Evolutionary conservation across 1,140 invertebrate genomes (phyloP), one percentile per base, ranked within the genome.

Genomic region (Polypedilum pembai): DNA sequence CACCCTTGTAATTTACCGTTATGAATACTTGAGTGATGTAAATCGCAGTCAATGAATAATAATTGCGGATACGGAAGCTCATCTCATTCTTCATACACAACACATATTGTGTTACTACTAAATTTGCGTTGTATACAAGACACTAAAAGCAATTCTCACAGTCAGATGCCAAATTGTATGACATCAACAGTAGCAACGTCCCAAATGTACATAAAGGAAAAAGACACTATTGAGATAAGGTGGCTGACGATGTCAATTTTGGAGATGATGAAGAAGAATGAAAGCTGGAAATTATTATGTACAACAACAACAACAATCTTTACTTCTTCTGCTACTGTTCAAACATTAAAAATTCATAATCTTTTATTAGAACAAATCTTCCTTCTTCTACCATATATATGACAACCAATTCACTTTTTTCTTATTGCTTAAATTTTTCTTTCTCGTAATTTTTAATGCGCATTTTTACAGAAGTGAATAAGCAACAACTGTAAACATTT

Each of bases 11-110:
- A 69, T 69, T 69, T 69, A 69, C n/a, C 20, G 4, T 69, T 69
- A 69, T 69, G 65, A 69, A 69, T 69, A 69, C 65, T 20, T 69
- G 65, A 69, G 65, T 69, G 17, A 69, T 69, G 65, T 69, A 69
- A 69, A 69, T 69, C 65, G 20, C 18, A 69, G 65, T 69, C 65
- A 69, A 69, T 69, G 65, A 69, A 69, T 69, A 69, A 69, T 69
- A 69, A 69, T 69, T 69, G 17, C 65, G 65, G 17, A 69, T 69
- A 69, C 65, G 65, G 65, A 69, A 69, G 17, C 65, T 69, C 45
- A 15, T 33, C 24, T 33, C 24, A 33, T 33, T 33, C 5, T 5
- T 33, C 12, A 56, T 12, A 56, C 15, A 56, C 45, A 12, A 12
- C 45, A 56, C 5, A 33, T 3, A 3, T 33, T 33, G 24, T 33